phyloP scores from a whole-genome alignment of 2,888 invertebrate genomes.

The Nomada flava region DNA sequence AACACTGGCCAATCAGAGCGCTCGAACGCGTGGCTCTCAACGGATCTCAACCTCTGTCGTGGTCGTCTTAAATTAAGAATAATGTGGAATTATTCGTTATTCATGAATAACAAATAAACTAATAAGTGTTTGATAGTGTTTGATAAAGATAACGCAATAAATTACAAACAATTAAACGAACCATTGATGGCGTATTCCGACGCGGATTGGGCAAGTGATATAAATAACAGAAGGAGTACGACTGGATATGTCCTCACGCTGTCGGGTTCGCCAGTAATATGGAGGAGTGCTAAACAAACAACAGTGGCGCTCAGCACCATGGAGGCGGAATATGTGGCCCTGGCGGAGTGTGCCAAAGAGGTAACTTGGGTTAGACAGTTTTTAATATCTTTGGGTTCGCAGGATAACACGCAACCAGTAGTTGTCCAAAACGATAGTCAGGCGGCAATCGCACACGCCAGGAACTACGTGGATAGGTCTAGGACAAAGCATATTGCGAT shows the following conservation, averaged over 20 bases:
- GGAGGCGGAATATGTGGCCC: constrained; percentile 14
- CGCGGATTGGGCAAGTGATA: too few relatives aligned
- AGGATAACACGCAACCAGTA: constrained; percentile 4
- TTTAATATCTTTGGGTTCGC: background rate
- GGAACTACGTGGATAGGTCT: background rate
- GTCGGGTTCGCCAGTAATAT: background rate
- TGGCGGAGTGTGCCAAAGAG: background rate
- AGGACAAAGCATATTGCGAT: constrained; percentile 9
- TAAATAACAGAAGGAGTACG: background rate
- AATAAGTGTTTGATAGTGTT: too few relatives aligned
- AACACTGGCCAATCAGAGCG: too few relatives aligned
- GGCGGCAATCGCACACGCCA: constrained; percentile 4
- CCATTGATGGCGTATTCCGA: too few relatives aligned
- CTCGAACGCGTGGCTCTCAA: too few relatives aligned
- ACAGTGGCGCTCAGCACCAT: background rate
- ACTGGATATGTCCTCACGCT: constrained; percentile 6
- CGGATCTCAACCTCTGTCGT: too few relatives aligned
- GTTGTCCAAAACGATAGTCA: constrained; percentile 6
- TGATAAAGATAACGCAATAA: too few relatives aligned
- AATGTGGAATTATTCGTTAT: too few relatives aligned
- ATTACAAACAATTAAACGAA: too few relatives aligned
- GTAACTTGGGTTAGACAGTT: constrained; percentile 13
- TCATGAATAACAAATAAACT: too few relatives aligned
- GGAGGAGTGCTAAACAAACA: background rate
- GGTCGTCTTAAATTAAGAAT: too few relatives aligned